Base-by-base conservation (phyloP, 2,797 vertebrate genomes). In the Taeniopygia guttata region DNA sequence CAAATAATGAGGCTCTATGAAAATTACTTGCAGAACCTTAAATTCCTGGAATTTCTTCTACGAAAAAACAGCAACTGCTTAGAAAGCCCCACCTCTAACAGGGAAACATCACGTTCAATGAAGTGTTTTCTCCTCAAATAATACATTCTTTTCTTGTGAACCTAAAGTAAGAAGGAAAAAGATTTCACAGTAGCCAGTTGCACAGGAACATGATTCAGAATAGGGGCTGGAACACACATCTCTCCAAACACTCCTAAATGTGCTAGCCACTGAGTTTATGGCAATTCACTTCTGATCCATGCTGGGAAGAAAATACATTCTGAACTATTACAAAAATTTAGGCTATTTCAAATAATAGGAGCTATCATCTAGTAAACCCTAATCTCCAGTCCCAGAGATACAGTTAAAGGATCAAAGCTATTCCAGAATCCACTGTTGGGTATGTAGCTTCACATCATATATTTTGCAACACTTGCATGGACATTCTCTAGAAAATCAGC, bases 231-330 rank as follows among this genome's bases (percentile, higher is more conserved):
- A 92, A 87, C 43, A 70, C 29, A 78, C 46, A 84, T 66, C 29
- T 56, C 74, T 87, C 70, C 77, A 78, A 91, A 88, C 12, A 27
- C n/a, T 88, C 85, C 83, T 49, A 0, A 59, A 74, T 49, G 67
- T 73, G 42, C 52, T 84, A 73, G 85, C 51, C 69, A 78, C 70
- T 18, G 40, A 87, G 70, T 76, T 95, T 90, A 52, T 76, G 86
- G 56, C 40, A 89, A 70, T 49, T 84, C n/a, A 51, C 25, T 80
- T 74, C 89, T 94, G 72, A 93, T 79, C 73, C 72, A 81, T 36
- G 73, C 66, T 91, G 89, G 46, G 62, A 93, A 60, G 72, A 92
- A 95, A 96, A 95, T 30, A 60, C 21, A 43, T 79, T 95, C 59
- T 67, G 59, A 93, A 88, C 27, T 78, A 81, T 66, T 72, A 58